A percentile compares a stretch with the other conserved stretches of the same genome.
Evolutionary conservation across 2,797 vertebrate genomes (phyloP).

Genomic region (Fistularia tabacaria): DNA sequence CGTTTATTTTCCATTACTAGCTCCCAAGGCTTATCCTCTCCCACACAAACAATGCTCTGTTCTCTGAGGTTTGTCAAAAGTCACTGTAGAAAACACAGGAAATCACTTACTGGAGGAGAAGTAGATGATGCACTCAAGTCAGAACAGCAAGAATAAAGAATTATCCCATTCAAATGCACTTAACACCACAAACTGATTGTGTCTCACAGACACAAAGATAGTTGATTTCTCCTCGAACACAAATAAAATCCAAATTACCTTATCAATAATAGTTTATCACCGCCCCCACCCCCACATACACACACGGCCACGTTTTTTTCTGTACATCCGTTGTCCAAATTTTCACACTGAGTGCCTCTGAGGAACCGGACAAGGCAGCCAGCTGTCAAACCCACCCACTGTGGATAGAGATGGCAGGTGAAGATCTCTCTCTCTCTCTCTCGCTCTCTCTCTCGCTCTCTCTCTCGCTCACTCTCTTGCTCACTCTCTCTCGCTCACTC

Average conservation of each 20-base stretch:
- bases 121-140: slow-evolving; percentile 1
- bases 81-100: slow-evolving; percentile 12
- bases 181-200: slow-evolving; percentile 15
- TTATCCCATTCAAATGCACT: slow-evolving; percentile 9
- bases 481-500: slow-evolving; percentile 4
- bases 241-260: slow-evolving; percentile 27
- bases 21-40: slow-evolving; percentile 37
- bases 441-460: not conserved
- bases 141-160: not conserved
- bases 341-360: slow-evolving; percentile 63
- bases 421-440: slow-evolving; percentile 64
- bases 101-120: slow-evolving; percentile 19
- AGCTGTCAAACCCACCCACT: slow-evolving; percentile 77
- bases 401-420: slow-evolving; percentile 89
- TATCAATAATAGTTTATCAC: slow-evolving; percentile 24
- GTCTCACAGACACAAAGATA: slow-evolving; percentile 8
- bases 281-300: slow-evolving; percentile 1
- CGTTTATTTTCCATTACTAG: slow-evolving; percentile 33
- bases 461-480: not conserved
- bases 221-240: slow-evolving; percentile 15
- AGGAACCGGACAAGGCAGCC: slow-evolving; percentile 74
- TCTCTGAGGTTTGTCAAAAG: slow-evolving; percentile 43
- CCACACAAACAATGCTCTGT: slow-evolving; percentile 30
- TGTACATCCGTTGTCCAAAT: slow-evolving; percentile 73
- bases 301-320: slow-evolving; percentile 52